Evolutionary conservation across 2,797 vertebrate species (phyloP), one percentile per base, ranked within the genome.

Genomic region (Oryzias sinensis): DNA sequence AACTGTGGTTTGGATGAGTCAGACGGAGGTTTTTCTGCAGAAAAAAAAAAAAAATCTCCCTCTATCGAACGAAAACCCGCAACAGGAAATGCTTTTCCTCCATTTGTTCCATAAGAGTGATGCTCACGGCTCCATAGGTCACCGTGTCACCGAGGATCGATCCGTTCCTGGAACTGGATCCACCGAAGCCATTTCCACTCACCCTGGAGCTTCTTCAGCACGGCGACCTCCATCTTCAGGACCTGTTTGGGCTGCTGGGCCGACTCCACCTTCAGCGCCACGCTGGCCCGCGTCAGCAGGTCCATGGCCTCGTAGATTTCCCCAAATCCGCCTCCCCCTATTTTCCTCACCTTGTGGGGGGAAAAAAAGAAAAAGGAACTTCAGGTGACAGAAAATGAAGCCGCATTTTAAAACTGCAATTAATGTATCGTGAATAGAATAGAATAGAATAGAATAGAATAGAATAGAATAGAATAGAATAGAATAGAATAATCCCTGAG

Each of bases 211-310:
- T 98, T 99, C 91, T 98, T 99, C 64, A 99, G 89, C 69, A 99
- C 97, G 14, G 97, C 97, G 53, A 99, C 97, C 89, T 99, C 97
- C 97, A 99, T 99, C 90, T 99, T 99, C 64, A 99, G 90, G 68
- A 99, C 97, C 89, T 99, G 97, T 82, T 99, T 99, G 65, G 97
- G 96, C 82, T 99, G 97, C 88, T 98, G 97, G 74, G 97, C 96
- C 42, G 97, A 99, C 87, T 99, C 97, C 70, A 97, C 97, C 86
- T 99, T 99, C 87, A 99, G 86, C 4, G 97, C 97, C 82, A 99
- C 96, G 0, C 93, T 98, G 87, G 93, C 91, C 74, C 94, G 93
- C 48, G 94, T 97, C 82, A 97, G 91, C 84, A 96, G 88, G 86
- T 99, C 97, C 89, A 95, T 65, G 1, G 96, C 96, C 90, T 99